Percentiles rank a stretch among this genome's conserved stretches.
Conservation (phyloP, 2,113 vertebrate species). For the Oreochromis spilurus region DNA sequence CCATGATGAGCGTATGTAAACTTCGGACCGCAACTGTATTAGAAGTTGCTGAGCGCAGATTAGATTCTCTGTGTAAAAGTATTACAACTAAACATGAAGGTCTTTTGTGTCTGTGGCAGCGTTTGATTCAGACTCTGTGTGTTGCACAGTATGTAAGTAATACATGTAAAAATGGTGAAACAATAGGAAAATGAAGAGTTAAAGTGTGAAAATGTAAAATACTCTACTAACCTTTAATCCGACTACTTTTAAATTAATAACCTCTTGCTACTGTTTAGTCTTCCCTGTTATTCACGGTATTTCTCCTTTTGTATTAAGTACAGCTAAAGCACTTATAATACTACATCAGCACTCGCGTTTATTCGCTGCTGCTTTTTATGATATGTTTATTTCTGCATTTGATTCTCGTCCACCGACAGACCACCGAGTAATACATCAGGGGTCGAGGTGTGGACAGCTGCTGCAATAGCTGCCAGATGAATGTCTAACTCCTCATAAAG, state of each 20-base stretch:
- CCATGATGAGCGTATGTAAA: background rate
- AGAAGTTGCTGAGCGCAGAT: background rate
- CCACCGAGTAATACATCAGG: background rate
- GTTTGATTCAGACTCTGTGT: background rate
- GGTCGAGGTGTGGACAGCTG: background rate
- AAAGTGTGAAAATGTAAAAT: background rate
- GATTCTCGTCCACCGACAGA: background rate
- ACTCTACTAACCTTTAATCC: background rate
- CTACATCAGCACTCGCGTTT: background rate
- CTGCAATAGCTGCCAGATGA: constrained; percentile 38
- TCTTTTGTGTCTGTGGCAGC: background rate
- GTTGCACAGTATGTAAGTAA: background rate
- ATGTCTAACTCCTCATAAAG: constrained; percentile 23
- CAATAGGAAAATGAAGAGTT: background rate
- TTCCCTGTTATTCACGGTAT: background rate
- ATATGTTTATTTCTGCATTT: background rate
- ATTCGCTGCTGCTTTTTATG: background rate
- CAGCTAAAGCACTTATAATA: background rate
- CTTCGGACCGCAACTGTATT: background rate
- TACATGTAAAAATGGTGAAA: background rate
- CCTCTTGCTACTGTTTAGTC: background rate
- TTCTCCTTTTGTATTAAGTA: background rate
- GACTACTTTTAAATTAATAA: background rate
- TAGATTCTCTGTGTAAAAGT: background rate
- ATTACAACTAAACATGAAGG: background rate